A percentile compares a stretch with the other conserved stretches of the same genome.
Evolutionary conservation across 2,888 invertebrate genomes (phyloP).

Genomic region (Gastracanthus pulcherrimus): DNA sequence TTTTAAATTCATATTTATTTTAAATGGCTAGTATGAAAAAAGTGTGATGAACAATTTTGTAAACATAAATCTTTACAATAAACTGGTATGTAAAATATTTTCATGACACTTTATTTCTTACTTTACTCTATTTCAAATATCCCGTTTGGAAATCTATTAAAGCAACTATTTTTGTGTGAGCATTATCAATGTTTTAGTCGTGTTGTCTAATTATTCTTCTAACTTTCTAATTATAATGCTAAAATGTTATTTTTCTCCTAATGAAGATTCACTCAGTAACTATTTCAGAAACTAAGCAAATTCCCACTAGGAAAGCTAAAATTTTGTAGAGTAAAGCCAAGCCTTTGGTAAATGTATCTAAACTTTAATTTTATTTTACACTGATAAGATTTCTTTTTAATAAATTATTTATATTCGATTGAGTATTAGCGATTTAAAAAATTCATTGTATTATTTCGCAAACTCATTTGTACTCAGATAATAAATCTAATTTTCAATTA

Average conservation of each 20-base stretch:
- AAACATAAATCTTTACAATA: neutral
- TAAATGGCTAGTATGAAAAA: conserved; percentile 35
- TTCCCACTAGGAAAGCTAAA: conserved; percentile 18
- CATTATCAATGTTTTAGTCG: neutral
- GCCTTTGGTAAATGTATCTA: conserved; percentile 21
- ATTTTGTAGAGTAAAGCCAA: conserved; percentile 52
- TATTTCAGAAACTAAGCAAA: conserved; percentile 2
- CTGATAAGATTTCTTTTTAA: conserved; percentile 28
- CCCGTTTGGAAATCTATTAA: conserved; percentile 6
- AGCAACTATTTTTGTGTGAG: conserved; percentile 30
- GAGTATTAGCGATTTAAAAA: too few species aligned
- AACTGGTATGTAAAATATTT: neutral
- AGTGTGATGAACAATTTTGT: conserved; percentile 13
- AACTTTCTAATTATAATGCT: conserved; percentile 18
- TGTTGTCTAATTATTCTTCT: neutral
- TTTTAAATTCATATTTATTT: neutral
- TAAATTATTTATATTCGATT: neutral
- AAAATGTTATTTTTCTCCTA: neutral
- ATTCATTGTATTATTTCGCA: too few species aligned
- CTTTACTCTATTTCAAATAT: conserved; percentile 45
- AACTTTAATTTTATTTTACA: neutral
- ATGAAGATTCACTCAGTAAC: conserved; percentile 3
- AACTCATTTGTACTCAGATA: too few species aligned
- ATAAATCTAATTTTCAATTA: too few species aligned
- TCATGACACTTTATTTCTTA: conserved; percentile 8